Evolutionary conservation across 2,797 vertebrate genomes (phyloP), one percentile per base, ranked within the genome.

Genomic region (Ciconia nigra): DNA sequence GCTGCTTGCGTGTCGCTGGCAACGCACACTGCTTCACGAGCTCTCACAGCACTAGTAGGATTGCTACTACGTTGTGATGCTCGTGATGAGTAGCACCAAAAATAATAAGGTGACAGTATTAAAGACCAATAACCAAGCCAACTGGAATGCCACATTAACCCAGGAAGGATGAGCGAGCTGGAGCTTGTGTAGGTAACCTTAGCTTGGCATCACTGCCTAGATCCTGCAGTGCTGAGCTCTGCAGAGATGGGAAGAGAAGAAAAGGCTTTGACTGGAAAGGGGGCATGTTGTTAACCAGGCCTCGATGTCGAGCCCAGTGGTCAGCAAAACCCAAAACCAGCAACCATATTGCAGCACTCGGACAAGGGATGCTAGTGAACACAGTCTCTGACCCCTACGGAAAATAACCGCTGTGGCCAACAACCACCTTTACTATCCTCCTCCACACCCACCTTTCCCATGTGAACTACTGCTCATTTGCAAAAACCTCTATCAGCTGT

Each of bases 251-350:
- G 52, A 86, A 65, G 58, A 52, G 35, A 69, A 47, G n/a, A 59
- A 57, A 87, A 54, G 20, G 20, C 33, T 77, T 72, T 63, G 22
- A 8, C 35, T 78, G 41, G 46, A 71, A 89, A 65, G 2, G 5
- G 35, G 24, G 9, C 13, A n/a, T 1, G 0, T 24, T 42, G 37
- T 49, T 77, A 83, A 65, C 31, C 51, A 69, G 25, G 25, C 47
- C 49, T 74, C 14, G 9, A 0, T 10, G 26, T 0, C 0, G 3
- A 70, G 19, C 17, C 15, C 42, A 41, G 33, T 15, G 15, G 13
- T 62, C 55, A 80, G 55, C 59, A 87, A 81, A 81, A 51, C 31
- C 49, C 63, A 3, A 47, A 47, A 17, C 22, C 58, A 62, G 16
- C 2, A 24, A 54, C 21, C 46, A 18, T 11, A 26, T 1, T n/a